phyloP scores from a whole-genome alignment of 2,888 invertebrate species.

The Parthenolecanium corni region DNA sequence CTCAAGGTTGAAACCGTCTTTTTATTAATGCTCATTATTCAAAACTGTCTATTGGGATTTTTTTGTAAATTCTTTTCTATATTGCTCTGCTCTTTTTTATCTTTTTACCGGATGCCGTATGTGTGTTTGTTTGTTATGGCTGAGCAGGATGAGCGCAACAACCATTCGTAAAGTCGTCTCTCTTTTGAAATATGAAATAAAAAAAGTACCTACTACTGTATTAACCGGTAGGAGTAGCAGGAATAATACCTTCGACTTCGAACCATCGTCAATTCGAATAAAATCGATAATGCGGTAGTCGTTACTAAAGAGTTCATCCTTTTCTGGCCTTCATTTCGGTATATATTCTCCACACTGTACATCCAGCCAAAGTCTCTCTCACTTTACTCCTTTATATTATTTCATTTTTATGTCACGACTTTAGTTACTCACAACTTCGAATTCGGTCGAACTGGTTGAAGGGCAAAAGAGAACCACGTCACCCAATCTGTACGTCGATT shows the following conservation, averaged over 20 bases:
- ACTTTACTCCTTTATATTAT: too few species aligned
- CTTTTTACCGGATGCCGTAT: conserved; percentile 20
- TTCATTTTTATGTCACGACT: too few species aligned
- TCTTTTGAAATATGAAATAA: too few species aligned
- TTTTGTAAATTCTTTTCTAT: conserved; percentile 16
- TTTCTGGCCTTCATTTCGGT: too few species aligned
- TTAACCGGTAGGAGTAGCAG: conserved; percentile 27
- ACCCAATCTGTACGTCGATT: too few species aligned
- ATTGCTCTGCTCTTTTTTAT: background rate
- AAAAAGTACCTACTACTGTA: conserved; percentile 15
- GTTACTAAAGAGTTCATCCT: conserved; percentile 23
- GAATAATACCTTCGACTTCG: conserved; percentile 16
- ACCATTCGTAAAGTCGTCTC: conserved; percentile 5
- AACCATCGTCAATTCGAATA: conserved; percentile 27
- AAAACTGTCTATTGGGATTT: conserved; percentile 28
- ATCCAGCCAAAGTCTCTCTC: too few species aligned
- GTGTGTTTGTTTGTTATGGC: conserved; percentile 21
- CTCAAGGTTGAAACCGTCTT: conserved; percentile 28
- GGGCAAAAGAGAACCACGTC: too few species aligned
- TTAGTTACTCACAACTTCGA: too few species aligned
- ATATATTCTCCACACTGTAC: too few species aligned
- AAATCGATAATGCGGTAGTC: conserved; percentile 27
- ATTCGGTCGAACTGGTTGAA: too few species aligned
- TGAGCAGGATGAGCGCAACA: conserved; percentile 15
- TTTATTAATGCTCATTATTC: conserved; percentile 27